Base-by-base conservation (phyloP, 2,888 invertebrate species). In the Trissolcus brochymenae region DNA sequence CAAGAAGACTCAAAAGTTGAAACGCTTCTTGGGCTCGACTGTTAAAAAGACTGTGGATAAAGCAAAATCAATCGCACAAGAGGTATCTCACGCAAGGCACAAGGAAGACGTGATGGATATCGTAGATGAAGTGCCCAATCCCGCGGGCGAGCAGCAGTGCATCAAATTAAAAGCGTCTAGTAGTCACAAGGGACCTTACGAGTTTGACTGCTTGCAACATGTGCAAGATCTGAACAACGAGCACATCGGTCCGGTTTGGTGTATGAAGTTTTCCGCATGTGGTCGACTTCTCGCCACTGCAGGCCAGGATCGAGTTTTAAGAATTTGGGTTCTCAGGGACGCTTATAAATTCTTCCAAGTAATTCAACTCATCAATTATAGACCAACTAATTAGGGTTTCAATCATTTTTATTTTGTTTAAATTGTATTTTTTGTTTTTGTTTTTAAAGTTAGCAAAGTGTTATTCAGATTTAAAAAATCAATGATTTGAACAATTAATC, bases 261-360 rank as follows among this genome's bases (percentile, higher is more conserved):
- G 98, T 86, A 98, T 99, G 95, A 98, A 98, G 90, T 99, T 98
- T 90, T 98, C 98, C 67, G 95, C 95, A 68, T 99, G 98, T 90
- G 98, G 98, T 0, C 92, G 98, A 13, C 91, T 99, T 77, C 90
- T 99, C 84, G 99, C 99, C 25, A 98, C 98, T 0, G 99, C 98
- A 65, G 99, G 99, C 0, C 98, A 99, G 91, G 99, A 99, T 91
- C 94, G 95, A 82, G 93, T 98, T 79, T 91, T 99, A 72, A 91
- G 98, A 53, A 95, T 99, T 79, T 99, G 99, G 99, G 97, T 98
- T 64, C 91, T 98, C 0, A 92, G 95, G 80, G 96, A 96, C 88
- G 96, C 98, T 4, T 94, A 94, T 87, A 93, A 94, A 67, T 96
- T 96, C 90, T 99, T 99, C 90, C 95, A 96, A 90, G 74, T 74